Base-by-base conservation (phyloP, 2,797 vertebrate genomes). In the Phyllotis vaccarum region DNA sequence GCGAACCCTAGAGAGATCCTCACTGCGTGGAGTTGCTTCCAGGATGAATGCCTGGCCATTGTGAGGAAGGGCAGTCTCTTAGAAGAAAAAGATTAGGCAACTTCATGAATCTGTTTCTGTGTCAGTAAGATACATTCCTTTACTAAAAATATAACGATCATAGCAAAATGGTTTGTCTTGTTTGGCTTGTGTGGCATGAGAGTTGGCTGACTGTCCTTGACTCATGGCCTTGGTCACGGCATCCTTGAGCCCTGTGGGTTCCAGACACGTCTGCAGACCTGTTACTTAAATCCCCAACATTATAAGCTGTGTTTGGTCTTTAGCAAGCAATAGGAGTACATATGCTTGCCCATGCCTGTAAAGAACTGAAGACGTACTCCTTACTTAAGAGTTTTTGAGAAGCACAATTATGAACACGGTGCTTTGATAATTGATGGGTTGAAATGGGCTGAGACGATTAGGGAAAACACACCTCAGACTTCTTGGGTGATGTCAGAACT, bases 21-120 rank as follows among this genome's bases (percentile, higher is more conserved):
- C 3, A 3, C 46, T 14, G 10, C 0, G 6, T 14, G 0, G 7
- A 37, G n/a, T 11, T 16, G 0, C n/a, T 49, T 54, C 13, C 2
- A 21, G 43, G 22, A 12, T 8, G 54, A 66, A 5, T 0, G 0
- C 37, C 22, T 60, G 8, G 2, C 40, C 49, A 19, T 31, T 5
- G n/a, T 56, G 86, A 60, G 8, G 68, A 58, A 58, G 37, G 54
- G 21, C n/a, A n/a, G 62, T 72, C 34, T 52, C 1, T n/a, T 37
- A 74, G 54, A 37, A 74, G 64, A 34, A 56, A 64, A 21, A 58
- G 13, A 14, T 58, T 70, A 17, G 64, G 34, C 91, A 22, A 3
- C 6, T 52, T 76, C 3, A 6, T 6, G 24, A 31, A 31, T 80
- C 64, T 76, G 0, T 60, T 40, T 19, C 40, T 75, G 3, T 46